phyloP scores from a whole-genome alignment of 2,888 invertebrate genomes.

The Amphiduros pacificus region DNA sequence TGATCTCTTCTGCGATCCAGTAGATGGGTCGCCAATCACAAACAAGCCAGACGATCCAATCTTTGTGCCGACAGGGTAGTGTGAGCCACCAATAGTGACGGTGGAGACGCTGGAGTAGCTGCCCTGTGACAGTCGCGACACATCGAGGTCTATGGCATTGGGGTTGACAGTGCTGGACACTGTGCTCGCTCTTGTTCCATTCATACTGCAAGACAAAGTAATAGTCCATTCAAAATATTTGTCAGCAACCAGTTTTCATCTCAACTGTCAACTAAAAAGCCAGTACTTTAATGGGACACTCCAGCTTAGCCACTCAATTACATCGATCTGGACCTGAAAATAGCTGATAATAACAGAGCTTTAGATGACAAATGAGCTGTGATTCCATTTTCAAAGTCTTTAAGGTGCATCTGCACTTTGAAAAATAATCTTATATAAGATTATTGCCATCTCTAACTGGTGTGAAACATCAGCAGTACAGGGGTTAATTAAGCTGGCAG shows the following conservation, averaged over 20 bases:
- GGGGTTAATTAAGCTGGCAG: no score
- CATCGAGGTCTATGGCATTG: slow-evolving; percentile 13
- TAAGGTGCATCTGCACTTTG: no score
- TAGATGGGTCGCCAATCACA: slow-evolving; percentile 22
- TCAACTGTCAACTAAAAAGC: no score
- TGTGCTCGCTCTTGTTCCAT: neutral
- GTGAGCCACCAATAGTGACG: slow-evolving; percentile 17
- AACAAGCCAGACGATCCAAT: slow-evolving; percentile 22
- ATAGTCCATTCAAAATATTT: neutral
- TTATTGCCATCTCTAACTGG: no score
- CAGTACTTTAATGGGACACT: no score
- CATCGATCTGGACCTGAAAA: no score
- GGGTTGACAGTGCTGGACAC: neutral
- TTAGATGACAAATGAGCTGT: no score
- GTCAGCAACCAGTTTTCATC: neutral
- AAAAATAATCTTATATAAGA: no score
- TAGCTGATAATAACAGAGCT: no score
- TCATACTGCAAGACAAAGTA: neutral
- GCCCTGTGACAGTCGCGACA: slow-evolving; percentile 9
- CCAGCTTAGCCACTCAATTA: no score
- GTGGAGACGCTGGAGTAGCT: slow-evolving; percentile 12
- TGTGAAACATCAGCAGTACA: no score
- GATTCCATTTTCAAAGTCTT: no score
- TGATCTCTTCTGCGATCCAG: neutral
- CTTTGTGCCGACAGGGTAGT: slow-evolving; percentile 20